Evolutionary conservation across 92 coral and sea anemone genomes (phyloP).

Genomic region (Actinernus sp.): DNA sequence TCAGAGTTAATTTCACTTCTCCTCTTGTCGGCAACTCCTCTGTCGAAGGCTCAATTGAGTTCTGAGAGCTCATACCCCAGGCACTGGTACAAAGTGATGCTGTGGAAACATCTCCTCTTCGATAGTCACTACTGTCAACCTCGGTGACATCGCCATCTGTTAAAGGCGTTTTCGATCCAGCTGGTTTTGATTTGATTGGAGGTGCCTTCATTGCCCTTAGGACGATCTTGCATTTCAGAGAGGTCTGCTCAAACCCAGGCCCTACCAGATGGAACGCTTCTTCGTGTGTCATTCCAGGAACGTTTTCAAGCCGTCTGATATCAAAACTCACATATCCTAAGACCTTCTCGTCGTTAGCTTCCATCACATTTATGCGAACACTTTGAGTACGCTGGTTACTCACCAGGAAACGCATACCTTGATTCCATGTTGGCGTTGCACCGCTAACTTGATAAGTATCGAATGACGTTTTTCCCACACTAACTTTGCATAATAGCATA

Average conservation of each 20-base stretch:
- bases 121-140: constrained; percentile 16
- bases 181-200: not conserved
- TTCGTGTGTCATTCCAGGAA: constrained; percentile 83
- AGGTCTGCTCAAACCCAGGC: constrained; percentile 48
- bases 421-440: constrained; percentile 68
- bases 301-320: constrained; percentile 66
- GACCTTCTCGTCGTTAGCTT: constrained; percentile 41
- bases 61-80: constrained; percentile 11
- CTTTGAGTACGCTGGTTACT: constrained; percentile 74
- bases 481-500: constrained; percentile 73
- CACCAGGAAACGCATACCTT: constrained; percentile 79
- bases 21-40: constrained; percentile 69
- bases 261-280: constrained; percentile 74
- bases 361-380: constrained; percentile 62
- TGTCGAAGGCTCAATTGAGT: constrained; percentile 35
- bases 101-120: constrained; percentile 2
- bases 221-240: constrained; percentile 73
- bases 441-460: constrained; percentile 68
- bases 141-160: constrained; percentile 13
- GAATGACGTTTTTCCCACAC: constrained; percentile 62
- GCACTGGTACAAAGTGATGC: constrained; percentile 19
- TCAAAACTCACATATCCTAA: constrained; percentile 65
- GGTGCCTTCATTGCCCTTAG: constrained; percentile 82
- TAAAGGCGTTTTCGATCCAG: not conserved
- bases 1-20: constrained; percentile 71